Base-by-base conservation (phyloP, 2,888 invertebrate species). In the Eulithis testata region DNA sequence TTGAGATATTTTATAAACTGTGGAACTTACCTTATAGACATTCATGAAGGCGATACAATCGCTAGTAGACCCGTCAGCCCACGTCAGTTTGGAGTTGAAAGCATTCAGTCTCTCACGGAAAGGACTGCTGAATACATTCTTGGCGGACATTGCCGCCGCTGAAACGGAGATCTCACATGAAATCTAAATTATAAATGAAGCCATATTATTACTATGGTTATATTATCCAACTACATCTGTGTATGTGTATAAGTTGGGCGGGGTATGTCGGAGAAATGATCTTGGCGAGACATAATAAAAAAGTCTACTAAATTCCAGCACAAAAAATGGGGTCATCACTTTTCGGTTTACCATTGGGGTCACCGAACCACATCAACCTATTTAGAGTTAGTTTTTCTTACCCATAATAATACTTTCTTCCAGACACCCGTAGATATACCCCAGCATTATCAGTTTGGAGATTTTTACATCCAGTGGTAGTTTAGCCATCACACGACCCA, bases 401-500 rank as follows among this genome's bases (percentile, higher is more conserved):
- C 93, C 98, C 88, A 99, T 98, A 61, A 98, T 96, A 60, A 98
- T 94, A 14, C 96, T 93, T 69, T 99, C 98, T 9, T 97, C 96
- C 8, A 99, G 87, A 50, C 97, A 95, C 61, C 97, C 97, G 79
- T 96, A 98, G 58, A 97, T 95, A 79, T 98, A 95, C 0, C 99
- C 99, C 3, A 99, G 89, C 65, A 98, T 93, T 64, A 99, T 96
- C 11, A 99, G 90, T 79, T 98, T 98, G 9, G 97, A 94, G 4
- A 98, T 87, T 63, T 94, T 95, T 37, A 98, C 96, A 83, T 98
- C 97, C 0, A 99, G 81, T 0, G 99, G 99, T 50, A 99, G 87
- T 49, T 90, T 89, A 0, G 97, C 95, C 96, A 98, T 96, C 0
- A 99, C 94, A 8, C 94, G 93, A 0, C 99, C 99, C 73, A 99